phyloP scores from a whole-genome alignment of 2,797 vertebrate species.

The Xenops minutus region DNA sequence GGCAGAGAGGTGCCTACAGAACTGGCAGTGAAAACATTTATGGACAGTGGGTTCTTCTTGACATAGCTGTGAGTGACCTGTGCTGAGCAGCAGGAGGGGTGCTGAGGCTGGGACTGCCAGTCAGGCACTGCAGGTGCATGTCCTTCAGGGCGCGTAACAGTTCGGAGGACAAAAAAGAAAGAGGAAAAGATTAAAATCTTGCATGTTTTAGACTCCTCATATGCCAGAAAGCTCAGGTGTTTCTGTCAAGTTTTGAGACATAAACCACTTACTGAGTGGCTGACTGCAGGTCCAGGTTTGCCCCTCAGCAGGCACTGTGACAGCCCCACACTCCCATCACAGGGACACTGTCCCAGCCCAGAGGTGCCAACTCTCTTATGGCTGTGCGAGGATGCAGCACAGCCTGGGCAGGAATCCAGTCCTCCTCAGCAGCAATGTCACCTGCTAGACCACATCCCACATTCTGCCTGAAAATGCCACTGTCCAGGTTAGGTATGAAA shows the following conservation, averaged over 20 bases:
- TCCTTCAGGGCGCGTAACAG: accelerated
- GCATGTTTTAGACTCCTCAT: neutral
- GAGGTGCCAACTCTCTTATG: accelerated
- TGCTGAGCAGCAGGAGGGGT: neutral
- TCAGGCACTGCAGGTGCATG: neutral
- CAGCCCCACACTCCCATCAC: accelerated
- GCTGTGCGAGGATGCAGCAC: neutral
- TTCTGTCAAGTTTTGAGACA: neutral
- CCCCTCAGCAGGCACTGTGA: neutral
- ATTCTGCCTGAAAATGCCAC: neutral
- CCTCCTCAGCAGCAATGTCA: neutral
- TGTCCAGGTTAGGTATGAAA: neutral
- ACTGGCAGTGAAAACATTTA: neutral
- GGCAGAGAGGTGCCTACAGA: neutral
- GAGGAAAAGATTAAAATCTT: neutral
- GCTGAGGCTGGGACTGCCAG: neutral
- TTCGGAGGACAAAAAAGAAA: accelerated
- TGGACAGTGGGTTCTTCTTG: neutral
- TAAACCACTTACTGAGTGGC: neutral
- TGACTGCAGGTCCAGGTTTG: neutral
- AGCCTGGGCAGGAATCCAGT: neutral
- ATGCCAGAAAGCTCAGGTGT: accelerated
- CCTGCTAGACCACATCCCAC: neutral
- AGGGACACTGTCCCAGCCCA: neutral
- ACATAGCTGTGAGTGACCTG: accelerated